Evolutionary conservation across 2,797 vertebrate genomes (phyloP), one percentile per base, ranked within the genome.

Genomic region (Synaphobranchus kaupii): DNA sequence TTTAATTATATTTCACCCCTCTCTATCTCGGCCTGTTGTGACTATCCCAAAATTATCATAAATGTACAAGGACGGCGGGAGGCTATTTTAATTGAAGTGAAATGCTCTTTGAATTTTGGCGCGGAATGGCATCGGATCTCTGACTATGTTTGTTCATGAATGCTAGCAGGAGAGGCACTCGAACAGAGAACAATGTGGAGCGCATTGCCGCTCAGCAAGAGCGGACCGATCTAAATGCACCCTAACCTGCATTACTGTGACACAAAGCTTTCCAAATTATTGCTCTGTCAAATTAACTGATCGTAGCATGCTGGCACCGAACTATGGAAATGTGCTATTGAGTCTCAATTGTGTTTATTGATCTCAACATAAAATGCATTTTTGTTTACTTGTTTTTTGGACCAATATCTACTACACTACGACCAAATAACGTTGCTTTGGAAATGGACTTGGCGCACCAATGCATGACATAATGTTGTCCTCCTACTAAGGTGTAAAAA

Each of bases 111-210:
- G 17, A 20, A 7, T 48, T 47, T 48, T 25, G 6, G 20, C 25
- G 6, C 44, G 2, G 71, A 39, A 20, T 6, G 44, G 6, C 6
- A 48, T 80, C 44, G 22, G 39, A 80, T 80, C 39, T 2, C 76
- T 25, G 8, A n/a, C 31, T 44, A 76, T 76, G 71, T 76, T 76
- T 76, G 39, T 47, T 80, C 39, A 80, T 80, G 76, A 80, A 80
- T 20, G 31, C 44, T 3, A 48, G 39, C 20, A 48, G 17, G 44
- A 80, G 39, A 80, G 76, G 76, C 39, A 80, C 76, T 80, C 12
- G 20, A 80, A 12, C 12, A 10, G n/a, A 4, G 44, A 22, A 48
- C 76, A 80, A 80, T 48, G 44, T 17, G 31, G 31, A 15, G 31
- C 13, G 15, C 5, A 12, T 20, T n/a, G 76, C 17, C 44, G 5